Percentiles rank a stretch among this genome's conserved stretches.
phyloP scores from a whole-genome alignment of 92 coral and sea anemone genomes.

The Phenganax stokvisi region DNA sequence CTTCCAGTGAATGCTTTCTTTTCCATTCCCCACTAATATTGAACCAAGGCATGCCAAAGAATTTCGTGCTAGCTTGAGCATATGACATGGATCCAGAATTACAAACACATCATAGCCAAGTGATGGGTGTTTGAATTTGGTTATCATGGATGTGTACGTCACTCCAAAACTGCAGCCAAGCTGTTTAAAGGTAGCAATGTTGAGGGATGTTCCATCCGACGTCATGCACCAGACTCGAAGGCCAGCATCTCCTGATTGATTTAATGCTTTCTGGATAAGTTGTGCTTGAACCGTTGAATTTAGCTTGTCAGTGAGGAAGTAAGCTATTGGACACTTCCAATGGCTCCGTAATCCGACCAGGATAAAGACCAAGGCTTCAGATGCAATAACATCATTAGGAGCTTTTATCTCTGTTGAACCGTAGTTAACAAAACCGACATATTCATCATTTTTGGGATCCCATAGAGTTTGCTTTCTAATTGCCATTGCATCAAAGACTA shows the following conservation, averaged over 20 bases:
- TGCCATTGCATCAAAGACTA: constrained; percentile 4
- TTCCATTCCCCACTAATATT: too few relatives aligned
- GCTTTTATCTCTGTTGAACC: background rate
- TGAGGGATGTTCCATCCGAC: background rate
- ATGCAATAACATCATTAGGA: background rate
- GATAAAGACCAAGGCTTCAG: constrained; percentile 2
- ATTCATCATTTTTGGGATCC: background rate
- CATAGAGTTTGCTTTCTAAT: constrained; percentile 8
- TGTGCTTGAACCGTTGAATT: background rate
- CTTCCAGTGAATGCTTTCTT: too few relatives aligned
- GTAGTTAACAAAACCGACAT: constrained; percentile 11
- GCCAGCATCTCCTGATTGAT: constrained; percentile 6
- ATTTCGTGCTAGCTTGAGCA: too few relatives aligned
- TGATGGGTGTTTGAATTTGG: too few relatives aligned
- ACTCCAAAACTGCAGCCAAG: too few relatives aligned
- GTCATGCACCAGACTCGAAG: constrained; percentile 4
- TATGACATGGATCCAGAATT: too few relatives aligned
- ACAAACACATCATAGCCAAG: too few relatives aligned
- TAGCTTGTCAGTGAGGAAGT: constrained; percentile 1
- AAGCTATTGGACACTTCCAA: background rate
- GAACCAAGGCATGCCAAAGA: too few relatives aligned
- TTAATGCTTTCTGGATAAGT: background rate
- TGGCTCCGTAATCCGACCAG: background rate
- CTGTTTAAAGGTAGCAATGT: too few relatives aligned
- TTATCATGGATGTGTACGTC: too few relatives aligned